These are phyloP conservation scores for Tetramorium simillimum DNA, from an alignment of 1,140 invertebrate species.

Conservation along the genomic window DNA sequence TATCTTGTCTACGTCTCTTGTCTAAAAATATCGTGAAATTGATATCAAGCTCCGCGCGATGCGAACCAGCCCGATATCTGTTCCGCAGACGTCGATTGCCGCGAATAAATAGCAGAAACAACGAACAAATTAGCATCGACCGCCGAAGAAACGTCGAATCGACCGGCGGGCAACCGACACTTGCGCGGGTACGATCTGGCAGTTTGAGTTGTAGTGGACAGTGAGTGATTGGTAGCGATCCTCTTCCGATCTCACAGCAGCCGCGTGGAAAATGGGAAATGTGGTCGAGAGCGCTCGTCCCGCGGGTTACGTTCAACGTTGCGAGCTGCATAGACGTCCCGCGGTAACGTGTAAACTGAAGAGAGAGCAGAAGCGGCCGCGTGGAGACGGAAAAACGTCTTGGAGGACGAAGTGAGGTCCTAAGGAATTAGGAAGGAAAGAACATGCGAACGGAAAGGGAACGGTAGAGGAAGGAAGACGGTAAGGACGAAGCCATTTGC, in stretches of 20 bases:
- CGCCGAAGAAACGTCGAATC: constrained; percentile 68
- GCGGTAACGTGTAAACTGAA: constrained; percentile 16
- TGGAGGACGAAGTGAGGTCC: background rate
- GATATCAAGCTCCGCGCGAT: constrained; percentile 12
- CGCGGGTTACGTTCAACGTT: constrained; percentile 6
- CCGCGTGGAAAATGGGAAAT: constrained; percentile 61
- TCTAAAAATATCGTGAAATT: background rate
- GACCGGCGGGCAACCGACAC: constrained; percentile 71
- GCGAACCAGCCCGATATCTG: constrained; percentile 15
- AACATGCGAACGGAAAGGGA: background rate
- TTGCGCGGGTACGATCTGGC: constrained; percentile 70
- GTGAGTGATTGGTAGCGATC: constrained; percentile 59
- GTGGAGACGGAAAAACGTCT: constrained; percentile 24
- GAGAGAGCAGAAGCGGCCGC: background rate
- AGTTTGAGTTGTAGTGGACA: constrained; percentile 71
- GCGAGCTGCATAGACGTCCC: constrained; percentile 6
- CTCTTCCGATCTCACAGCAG: constrained; percentile 54
- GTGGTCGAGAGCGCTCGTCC: constrained; percentile 44
- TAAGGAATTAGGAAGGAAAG: constrained; percentile 25
- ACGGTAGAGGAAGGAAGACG: background rate
- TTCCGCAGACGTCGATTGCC: constrained; percentile 36
- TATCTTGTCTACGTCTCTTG: background rate
- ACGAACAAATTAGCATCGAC: constrained; percentile 68
- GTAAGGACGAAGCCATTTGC: constrained; percentile 32
- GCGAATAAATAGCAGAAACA: constrained; percentile 55